Evolutionary conservation across 1,140 invertebrate genomes (phyloP).

Genomic region (Cecropterus lyciades): DNA sequence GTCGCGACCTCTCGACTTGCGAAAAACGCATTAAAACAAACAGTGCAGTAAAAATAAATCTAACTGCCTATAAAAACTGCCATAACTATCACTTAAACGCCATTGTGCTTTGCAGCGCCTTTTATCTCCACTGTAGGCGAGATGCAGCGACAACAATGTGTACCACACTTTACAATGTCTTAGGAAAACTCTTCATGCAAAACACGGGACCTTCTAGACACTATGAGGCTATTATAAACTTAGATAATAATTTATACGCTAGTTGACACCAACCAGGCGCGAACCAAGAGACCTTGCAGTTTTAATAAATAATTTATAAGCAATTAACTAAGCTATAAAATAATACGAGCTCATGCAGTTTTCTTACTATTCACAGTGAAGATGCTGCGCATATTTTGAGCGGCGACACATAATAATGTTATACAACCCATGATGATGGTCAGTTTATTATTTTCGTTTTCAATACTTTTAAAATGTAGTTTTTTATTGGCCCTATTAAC

Average conservation of each 20-base stretch:
- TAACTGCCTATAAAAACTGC: constrained; percentile 85
- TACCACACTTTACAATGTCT: constrained; percentile 42
- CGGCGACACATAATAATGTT: neutral
- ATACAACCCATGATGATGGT: no score
- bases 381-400: neutral
- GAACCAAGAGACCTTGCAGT: constrained; percentile 44
- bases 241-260: constrained; percentile 56
- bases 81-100: constrained; percentile 85
- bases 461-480: no score
- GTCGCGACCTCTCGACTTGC: constrained; percentile 77
- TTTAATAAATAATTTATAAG: constrained; percentile 58
- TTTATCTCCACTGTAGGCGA: constrained; percentile 65
- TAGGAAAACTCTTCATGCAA: constrained; percentile 51
- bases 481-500: no score
- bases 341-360: constrained; percentile 16
- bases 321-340: constrained; percentile 31
- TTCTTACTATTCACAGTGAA: neutral
- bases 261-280: constrained; percentile 44
- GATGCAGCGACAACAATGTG: constrained; percentile 66
- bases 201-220: constrained; percentile 42
- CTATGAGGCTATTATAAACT: constrained; percentile 47
- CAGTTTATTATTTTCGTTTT: no score
- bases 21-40: constrained; percentile 84
- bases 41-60: constrained; percentile 85
- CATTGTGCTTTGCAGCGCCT: constrained; percentile 68